Base-by-base conservation (phyloP, 2,888 invertebrate genomes). In the Drosophila helvetica region DNA sequence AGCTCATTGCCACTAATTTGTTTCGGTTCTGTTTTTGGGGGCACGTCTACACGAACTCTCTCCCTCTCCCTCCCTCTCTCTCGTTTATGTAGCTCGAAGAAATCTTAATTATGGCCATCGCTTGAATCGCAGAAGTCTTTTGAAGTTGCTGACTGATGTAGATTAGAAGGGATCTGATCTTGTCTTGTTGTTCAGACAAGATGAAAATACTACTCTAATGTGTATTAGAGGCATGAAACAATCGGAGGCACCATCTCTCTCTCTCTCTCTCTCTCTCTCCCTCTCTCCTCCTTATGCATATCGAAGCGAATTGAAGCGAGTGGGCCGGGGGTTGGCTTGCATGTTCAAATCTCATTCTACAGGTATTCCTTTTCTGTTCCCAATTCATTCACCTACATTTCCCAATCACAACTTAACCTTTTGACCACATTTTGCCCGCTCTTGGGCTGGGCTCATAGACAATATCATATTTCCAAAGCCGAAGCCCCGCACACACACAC, bases 1-100 rank as follows among this genome's bases (percentile, higher is more conserved):
- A 83, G 83, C 77, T 75, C 74, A 78, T 74, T 78, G 77, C 75
- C 69, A 75, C 67, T 78, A 79, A 85, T 81, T 70, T 77, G 60
- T 73, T 64, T 68, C 38, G 38, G 38, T 38, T 57, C 45, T 15
- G 54, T 50, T 12, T 19, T 27, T 27, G 27, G 62, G 17, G 43
- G 33, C 38, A 48, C 38, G 12, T 33, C 33, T 12, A 15, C 54
- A 45, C 47, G 27, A 5, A 22, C 22, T 22, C 22, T 22, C 22
- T 22, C 22, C 2, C 19, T 19, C 19, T 19, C 22, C 2, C 19
- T 19, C 19, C 2, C 19, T 19, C 19, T 19, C 19, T 19, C 19
- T 19, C 1, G 22, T 22, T 5, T 22, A 22, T 22, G 22, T 8
- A 42, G 47, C 62, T 67, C 59, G 45, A 30, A 62, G 74, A 77